Evolutionary conservation across 2,797 vertebrate genomes (phyloP).

Genomic region (Otus scops): DNA sequence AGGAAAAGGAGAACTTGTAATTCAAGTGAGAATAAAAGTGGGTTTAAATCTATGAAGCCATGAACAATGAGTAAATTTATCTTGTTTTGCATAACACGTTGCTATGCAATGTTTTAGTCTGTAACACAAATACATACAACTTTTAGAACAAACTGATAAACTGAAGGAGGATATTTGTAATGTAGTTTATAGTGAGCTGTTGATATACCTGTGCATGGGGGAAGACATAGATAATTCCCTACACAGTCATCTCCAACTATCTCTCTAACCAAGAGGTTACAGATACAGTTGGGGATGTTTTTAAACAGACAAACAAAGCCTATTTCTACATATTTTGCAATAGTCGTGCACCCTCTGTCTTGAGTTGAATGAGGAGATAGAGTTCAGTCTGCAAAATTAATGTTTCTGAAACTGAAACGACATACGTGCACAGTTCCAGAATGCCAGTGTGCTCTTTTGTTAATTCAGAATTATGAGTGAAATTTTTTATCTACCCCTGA

Average conservation of each 20-base stretch:
- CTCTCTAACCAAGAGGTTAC: not conserved
- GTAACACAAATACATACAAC: not conserved
- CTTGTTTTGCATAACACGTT: not conserved
- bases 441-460: not conserved
- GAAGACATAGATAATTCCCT: slow-evolving; percentile 2
- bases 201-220: not conserved
- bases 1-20: not conserved
- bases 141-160: not conserved
- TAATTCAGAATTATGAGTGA: not conserved
- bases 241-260: not conserved
- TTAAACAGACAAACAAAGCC: not conserved
- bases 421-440: not conserved
- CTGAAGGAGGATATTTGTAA: not conserved
- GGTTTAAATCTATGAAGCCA: not conserved
- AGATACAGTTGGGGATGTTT: not conserved
- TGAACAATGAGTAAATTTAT: not conserved
- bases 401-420: not conserved
- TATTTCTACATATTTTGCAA: not conserved
- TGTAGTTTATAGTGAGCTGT: not conserved
- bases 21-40: not conserved
- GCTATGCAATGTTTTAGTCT: not conserved
- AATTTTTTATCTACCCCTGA: not conserved
- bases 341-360: not conserved
- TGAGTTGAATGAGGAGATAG: not conserved
- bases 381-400: not conserved